phyloP scores from a whole-genome alignment of 2,888 invertebrate genomes.

The Tipula unca region DNA sequence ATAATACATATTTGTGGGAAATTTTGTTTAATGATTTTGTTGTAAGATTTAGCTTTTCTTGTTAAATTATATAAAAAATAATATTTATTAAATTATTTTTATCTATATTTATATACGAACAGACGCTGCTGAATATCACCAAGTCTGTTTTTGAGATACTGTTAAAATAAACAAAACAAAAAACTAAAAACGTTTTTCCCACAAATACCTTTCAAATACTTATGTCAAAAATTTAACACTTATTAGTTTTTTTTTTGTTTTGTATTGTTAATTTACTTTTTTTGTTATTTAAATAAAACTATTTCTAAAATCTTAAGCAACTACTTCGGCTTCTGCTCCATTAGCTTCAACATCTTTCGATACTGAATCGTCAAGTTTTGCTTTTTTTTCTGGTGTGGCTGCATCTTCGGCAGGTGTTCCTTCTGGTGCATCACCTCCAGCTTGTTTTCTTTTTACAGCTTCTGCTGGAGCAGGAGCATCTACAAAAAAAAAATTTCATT shows the following conservation, averaged over 20 bases:
- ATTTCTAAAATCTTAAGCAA: constrained; percentile 35
- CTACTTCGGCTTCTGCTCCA: constrained; percentile 42
- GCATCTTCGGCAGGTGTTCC: constrained; percentile 35
- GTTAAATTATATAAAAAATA: background rate
- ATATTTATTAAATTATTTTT: constrained; percentile 1
- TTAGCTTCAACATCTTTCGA: constrained; percentile 39
- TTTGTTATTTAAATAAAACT: constrained; percentile 20
- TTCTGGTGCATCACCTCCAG: constrained; percentile 29
- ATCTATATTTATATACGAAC: constrained; percentile 14
- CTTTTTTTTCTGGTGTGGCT: constrained; percentile 42
- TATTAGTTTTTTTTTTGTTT: background rate
- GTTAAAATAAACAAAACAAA: background rate
- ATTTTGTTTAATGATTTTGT: background rate
- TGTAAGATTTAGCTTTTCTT: background rate
- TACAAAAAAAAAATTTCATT: constrained; percentile 19
- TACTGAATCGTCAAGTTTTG: constrained; percentile 41
- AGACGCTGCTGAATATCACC: constrained; percentile 19
- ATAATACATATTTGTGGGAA: constrained; percentile 14
- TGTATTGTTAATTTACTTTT: constrained; percentile 19
- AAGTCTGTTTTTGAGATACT: constrained; percentile 15
- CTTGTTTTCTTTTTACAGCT: constrained; percentile 41
- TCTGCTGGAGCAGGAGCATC: constrained; percentile 38
- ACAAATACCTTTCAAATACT: constrained; percentile 18
- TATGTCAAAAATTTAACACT: constrained; percentile 17
- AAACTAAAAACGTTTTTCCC: constrained; percentile 16